Conservation (phyloP, 2,113 vertebrate species). For the Nerophis lumbriciformis region DNA sequence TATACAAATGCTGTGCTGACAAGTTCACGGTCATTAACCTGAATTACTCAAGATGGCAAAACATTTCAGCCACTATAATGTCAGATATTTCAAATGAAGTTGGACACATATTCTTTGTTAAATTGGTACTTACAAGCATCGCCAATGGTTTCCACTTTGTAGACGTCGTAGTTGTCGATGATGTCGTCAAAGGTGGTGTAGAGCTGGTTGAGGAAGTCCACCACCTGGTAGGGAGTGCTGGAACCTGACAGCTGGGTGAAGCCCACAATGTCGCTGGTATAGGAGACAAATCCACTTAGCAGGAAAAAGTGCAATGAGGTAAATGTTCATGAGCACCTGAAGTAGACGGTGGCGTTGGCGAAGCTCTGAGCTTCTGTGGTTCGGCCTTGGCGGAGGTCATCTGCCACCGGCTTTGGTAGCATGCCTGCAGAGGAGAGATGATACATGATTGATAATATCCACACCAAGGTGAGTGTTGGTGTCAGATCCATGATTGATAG, state of each 20-base stretch:
- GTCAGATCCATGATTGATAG: no score
- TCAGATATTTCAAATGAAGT: not conserved
- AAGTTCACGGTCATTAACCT: no score
- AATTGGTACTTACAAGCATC: conserved; percentile 69
- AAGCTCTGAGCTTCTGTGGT: conserved; percentile 68
- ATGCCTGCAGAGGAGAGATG: conserved; percentile 49
- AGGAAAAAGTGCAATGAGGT: not conserved
- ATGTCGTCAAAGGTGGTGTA: conserved; percentile 79
- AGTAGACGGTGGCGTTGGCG: conserved; percentile 70
- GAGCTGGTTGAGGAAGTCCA: conserved; percentile 76
- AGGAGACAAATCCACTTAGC: conserved; percentile 6
- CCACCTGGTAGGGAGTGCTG: conserved; percentile 74
- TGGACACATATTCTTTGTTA: not conserved
- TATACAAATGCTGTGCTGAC: no score
- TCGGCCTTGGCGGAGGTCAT: conserved; percentile 69
- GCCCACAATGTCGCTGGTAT: conserved; percentile 74
- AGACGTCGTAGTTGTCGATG: conserved; percentile 76
- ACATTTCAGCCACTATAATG: not conserved
- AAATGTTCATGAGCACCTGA: conserved; percentile 46
- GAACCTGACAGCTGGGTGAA: conserved; percentile 73
- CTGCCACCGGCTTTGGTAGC: conserved; percentile 73
- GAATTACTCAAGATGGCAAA: not conserved
- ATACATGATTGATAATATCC: no score
- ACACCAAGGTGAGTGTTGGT: no score
- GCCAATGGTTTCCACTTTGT: conserved; percentile 78